Conservation (phyloP, 2,797 vertebrate genomes). For the Aphelocoma californica region DNA sequence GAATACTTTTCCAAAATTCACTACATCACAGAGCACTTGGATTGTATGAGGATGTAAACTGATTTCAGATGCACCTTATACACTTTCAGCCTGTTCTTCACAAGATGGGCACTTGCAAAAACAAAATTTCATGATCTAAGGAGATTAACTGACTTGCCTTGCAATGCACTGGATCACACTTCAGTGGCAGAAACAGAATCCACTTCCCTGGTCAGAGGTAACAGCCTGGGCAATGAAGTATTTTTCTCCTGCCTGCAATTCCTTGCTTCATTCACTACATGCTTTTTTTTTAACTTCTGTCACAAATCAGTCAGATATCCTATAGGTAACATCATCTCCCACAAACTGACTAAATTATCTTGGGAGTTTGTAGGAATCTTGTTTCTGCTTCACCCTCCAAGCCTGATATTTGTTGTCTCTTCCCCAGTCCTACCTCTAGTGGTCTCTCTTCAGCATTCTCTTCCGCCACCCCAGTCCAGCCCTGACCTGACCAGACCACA, state of each 20-base stretch:
- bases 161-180: neutral
- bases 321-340: neutral
- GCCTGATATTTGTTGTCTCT: neutral
- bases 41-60: neutral
- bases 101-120: neutral
- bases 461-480: neutral
- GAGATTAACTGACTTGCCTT: neutral
- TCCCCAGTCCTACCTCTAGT: neutral
- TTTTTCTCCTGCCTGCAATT: neutral
- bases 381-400: neutral
- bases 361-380: rapidly evolving
- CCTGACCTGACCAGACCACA: neutral
- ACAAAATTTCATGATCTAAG: neutral
- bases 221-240: neutral
- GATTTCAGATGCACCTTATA: neutral
- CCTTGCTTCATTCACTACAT: neutral
- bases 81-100: neutral
- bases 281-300: neutral
- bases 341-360: neutral
- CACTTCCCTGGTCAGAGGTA: neutral
- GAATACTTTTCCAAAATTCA: neutral
- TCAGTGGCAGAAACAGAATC: neutral
- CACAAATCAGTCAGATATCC: neutral
- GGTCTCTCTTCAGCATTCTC: neutral
- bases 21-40: neutral